Percentiles rank a stretch among this genome's conserved stretches.
Conservation (phyloP, 2,888 invertebrate genomes). For the Diaprepes abbreviatus region DNA sequence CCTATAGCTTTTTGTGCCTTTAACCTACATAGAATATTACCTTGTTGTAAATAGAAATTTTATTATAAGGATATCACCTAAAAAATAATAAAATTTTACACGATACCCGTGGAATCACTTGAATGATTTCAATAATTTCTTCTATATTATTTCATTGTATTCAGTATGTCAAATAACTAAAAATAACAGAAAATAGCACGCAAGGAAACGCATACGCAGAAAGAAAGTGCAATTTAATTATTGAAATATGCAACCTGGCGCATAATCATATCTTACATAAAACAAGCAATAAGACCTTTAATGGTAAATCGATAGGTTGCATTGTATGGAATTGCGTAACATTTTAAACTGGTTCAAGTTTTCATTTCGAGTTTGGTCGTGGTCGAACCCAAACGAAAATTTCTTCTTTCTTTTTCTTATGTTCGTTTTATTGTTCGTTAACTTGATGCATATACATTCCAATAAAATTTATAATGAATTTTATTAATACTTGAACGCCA, state of each 20-base stretch:
- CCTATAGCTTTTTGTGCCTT: no score
- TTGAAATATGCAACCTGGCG: not conserved
- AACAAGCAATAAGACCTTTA: conserved; percentile 1
- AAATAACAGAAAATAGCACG: conserved; percentile 2
- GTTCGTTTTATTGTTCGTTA: no score
- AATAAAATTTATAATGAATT: no score
- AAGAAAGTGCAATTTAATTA: conserved; percentile 18
- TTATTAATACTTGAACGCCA: no score
- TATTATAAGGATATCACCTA: no score
- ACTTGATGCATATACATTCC: no score
- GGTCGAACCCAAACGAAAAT: not conserved
- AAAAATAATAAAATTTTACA: no score
- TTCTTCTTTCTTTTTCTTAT: not conserved
- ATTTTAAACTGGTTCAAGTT: conserved; percentile 11
- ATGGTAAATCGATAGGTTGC: not conserved
- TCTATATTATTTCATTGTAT: not conserved
- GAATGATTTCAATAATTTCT: no score
- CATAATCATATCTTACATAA: conserved; percentile 17
- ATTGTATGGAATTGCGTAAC: not conserved
- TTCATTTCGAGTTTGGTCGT: conserved; percentile 20
- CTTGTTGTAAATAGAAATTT: no score
- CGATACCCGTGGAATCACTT: no score
- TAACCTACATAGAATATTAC: no score
- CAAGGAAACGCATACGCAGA: conserved; percentile 16
- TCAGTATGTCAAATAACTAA: not conserved